phyloP scores from a whole-genome alignment of 2,113 vertebrate species.

The Pterocles orientalis region DNA sequence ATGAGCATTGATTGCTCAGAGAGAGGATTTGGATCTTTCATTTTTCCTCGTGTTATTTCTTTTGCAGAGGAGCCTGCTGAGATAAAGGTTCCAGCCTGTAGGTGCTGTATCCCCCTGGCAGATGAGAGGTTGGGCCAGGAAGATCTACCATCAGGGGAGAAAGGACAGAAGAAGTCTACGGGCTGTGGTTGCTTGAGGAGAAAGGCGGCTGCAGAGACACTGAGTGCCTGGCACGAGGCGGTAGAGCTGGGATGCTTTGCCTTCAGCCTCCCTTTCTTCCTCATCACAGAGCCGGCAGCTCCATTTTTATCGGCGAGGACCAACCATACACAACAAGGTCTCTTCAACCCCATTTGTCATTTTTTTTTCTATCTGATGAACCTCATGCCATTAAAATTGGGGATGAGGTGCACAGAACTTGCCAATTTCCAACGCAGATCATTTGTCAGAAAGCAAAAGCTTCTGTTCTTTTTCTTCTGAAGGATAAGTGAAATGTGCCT shows the following conservation, averaged over 20 bases:
- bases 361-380: background rate
- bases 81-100: background rate
- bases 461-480: slow-evolving; percentile 44
- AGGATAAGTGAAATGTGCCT: slow-evolving; percentile 24
- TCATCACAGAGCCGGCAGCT: background rate
- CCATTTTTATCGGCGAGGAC: background rate
- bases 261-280: background rate
- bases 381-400: background rate
- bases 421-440: background rate
- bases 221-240: background rate
- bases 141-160: background rate
- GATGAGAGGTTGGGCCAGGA: background rate
- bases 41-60: background rate
- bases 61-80: background rate
- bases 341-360: background rate
- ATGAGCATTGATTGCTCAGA: background rate
- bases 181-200: background rate
- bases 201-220: background rate
- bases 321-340: background rate
- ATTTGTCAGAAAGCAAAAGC: slow-evolving; percentile 17
- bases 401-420: background rate
- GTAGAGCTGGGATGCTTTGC: background rate
- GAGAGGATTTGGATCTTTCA: background rate
- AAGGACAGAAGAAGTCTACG: background rate
- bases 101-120: background rate